These are phyloP conservation scores for Eremophila alpestris DNA, from an alignment of 2,797 vertebrate species.

Conservation along the genomic window DNA sequence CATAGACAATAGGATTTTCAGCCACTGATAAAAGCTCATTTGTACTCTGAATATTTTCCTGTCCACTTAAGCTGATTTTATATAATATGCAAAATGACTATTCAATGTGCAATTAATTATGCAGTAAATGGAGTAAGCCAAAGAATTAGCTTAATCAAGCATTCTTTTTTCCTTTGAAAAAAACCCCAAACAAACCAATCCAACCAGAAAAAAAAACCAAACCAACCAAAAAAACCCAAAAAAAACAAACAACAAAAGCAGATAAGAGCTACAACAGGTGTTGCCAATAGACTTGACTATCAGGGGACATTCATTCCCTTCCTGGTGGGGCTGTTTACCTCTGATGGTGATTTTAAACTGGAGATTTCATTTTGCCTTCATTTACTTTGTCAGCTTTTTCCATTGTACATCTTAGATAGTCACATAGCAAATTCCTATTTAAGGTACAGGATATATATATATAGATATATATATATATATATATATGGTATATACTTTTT, in stretches of 20 bases:
- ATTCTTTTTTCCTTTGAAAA: background rate
- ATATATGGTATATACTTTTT: background rate
- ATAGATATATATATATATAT: background rate
- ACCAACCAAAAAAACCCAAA: too few relatives aligned
- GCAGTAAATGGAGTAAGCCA: background rate
- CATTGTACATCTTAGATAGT: background rate
- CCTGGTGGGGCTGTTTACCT: background rate
- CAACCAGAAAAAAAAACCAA: background rate
- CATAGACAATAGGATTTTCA: background rate
- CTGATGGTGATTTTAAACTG: background rate
- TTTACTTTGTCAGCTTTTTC: background rate
- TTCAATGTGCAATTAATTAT: conserved; percentile 21
- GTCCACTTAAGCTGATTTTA: conserved; percentile 10
- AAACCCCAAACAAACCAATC: background rate
- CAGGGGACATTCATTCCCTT: background rate
- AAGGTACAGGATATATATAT: background rate
- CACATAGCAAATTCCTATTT: background rate
- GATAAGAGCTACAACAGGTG: background rate
- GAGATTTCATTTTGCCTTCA: background rate
- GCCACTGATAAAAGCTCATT: background rate
- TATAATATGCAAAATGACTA: background rate
- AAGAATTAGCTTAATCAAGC: conserved; percentile 21
- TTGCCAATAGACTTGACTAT: background rate
- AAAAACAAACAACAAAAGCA: background rate
- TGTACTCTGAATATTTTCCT: conserved; percentile 5